Evolutionary conservation across 2,113 vertebrate genomes (phyloP), one percentile per base, ranked within the genome.

Genomic region (Rhinopomastus cyanomelas): DNA sequence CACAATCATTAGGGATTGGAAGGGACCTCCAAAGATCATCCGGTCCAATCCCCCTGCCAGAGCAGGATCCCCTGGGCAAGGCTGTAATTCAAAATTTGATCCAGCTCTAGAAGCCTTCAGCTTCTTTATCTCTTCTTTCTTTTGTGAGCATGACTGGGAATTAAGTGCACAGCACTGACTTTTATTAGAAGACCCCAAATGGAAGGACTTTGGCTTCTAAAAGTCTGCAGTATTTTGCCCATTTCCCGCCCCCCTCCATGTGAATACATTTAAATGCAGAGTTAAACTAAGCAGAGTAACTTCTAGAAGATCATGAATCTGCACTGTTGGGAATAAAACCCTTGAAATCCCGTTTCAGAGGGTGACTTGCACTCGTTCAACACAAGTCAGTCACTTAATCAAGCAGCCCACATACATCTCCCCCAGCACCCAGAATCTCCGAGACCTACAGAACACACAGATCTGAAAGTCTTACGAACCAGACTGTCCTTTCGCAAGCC

Each of bases 381-480:
- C 11, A 52, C 68, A 65, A 83, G 8, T 2, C 27, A 67, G 11
- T 5, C 3, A 36, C 64, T 88, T 75, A 12, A 87, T 46, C 59
- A 57, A 19, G 4, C 36, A 49, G 15, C 26, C 39, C 14, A 39
- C 6, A 4, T 2, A 6, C 7, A 8, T 23, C 16, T 4, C 46
- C 51, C 20, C 39, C 32, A 18, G 36, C 8, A 69, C 2, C 23
- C 30, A 8, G 61, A 52, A 39, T 1, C 0, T 0, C 51, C n/a
- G 15, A 42, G 39, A 15, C 15, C 39, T 15, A 42, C 15, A 42
- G 11, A 42, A 42, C 15, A 42, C 39, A 42, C 39, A 42, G 39
- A 15, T 42, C 20, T 42, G 9, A 7, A 69, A 62, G 16, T 16
- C 17, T 68, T 49, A 2, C 9, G 65, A 67, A 32, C 1, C 4